Base-by-base conservation (phyloP, 2,113 vertebrate genomes). In the Brachyistius frenatus region DNA sequence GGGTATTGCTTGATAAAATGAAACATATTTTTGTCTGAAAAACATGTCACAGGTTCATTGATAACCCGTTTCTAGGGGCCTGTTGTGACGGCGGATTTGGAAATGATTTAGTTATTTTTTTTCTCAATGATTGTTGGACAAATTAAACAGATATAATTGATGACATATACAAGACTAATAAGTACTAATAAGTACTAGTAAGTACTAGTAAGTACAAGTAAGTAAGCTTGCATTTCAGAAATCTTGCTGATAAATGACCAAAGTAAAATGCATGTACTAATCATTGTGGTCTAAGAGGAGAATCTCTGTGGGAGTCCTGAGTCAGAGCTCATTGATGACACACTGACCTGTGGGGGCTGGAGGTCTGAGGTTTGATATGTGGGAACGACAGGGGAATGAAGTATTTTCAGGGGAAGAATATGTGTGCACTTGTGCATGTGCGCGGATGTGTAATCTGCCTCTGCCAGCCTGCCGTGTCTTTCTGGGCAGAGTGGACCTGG, bases 381-480 rank as follows among this genome's bases (percentile, higher is more conserved):
- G 70, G 58, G 62, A 80, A 75, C 47, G 9, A 56, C 33, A 56
- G 61, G 55, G 73, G 47, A 72, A 79, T 84, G 30, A 78, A 46
- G 41, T 61, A 77, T 86, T 85, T 86, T 73, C 46, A 78, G 60
- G 52, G 61, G 23, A 62, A 50, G 66, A 72, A 15, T 74, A 62
- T 32, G 44, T 69, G 69, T 71, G 67, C 78, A 72, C 44, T 56
- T 71, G 66, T 81, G 64, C 46, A 44, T 86, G 80, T 63, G 58
- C 52, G 7, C 53, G 55, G 50, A 63, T 78, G 82, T 90, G 77
- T 93, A 93, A 94, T 94, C 92, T 92, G 86, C 83, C 71, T 69
- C 74, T 63, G 57, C 78, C 91, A 94, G 87, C 84, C 86, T 82
- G 67, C 86, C 49, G 77, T 72, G 73, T 85, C 86, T 84, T 78